Conservation (phyloP, 30 jellyfish, hydroid and myxozoan genomes). For the Rhopilema esculentum region DNA sequence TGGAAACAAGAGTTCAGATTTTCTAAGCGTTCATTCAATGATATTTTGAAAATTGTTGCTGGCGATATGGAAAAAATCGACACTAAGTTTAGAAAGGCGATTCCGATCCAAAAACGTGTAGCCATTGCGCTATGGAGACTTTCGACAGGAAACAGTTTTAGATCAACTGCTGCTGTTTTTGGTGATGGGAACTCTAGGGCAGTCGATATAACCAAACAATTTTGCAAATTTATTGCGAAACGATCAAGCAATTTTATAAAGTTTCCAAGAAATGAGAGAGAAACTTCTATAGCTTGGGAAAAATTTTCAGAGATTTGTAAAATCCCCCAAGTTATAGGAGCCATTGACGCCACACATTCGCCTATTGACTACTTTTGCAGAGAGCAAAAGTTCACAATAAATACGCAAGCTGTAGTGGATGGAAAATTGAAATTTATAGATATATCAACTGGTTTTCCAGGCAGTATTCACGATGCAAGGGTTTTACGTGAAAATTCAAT, state of each 20-base stretch:
- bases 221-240: slow-evolving; percentile 4
- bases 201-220: slow-evolving; percentile 23
- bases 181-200: slow-evolving; percentile 64
- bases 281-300: slow-evolving; percentile 36
- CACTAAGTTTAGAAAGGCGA: too few relatives aligned
- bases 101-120: too few relatives aligned
- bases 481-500: slow-evolving; percentile 7
- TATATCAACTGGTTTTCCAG: slow-evolving; percentile 69
- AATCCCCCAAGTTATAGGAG: slow-evolving; percentile 68
- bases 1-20: too few relatives aligned
- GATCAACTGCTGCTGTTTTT: slow-evolving; percentile 45
- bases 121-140: too few relatives aligned
- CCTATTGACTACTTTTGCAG: slow-evolving; percentile 47
- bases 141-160: too few relatives aligned
- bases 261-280: slow-evolving; percentile 38
- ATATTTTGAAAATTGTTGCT: too few relatives aligned
- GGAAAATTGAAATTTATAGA: slow-evolving; percentile 46
- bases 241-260: slow-evolving; percentile 33
- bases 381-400: slow-evolving; percentile 28
- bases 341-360: slow-evolving; percentile 63
- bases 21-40: too few relatives aligned
- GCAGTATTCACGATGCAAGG: slow-evolving; percentile 75
- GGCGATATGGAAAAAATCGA: too few relatives aligned
- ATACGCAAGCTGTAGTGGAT: too few relatives aligned
- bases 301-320: slow-evolving; percentile 17